phyloP scores from a whole-genome alignment of 2,797 vertebrate species.

The Nyctalus aviator region DNA sequence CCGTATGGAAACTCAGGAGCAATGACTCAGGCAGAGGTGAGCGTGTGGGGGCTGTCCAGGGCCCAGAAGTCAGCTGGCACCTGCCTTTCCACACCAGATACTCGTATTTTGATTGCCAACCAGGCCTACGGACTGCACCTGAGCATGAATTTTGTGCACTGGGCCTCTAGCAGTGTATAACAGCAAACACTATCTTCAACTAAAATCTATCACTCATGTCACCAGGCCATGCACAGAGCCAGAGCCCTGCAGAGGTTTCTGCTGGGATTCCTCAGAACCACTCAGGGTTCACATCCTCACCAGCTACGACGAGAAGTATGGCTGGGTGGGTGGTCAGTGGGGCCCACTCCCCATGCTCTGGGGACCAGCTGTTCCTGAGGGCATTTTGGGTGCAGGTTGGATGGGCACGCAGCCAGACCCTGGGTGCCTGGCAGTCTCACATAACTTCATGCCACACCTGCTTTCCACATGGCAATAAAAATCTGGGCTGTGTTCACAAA shows the following conservation, averaged over 20 bases:
- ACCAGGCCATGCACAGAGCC: background rate
- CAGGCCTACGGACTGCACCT: too few relatives aligned
- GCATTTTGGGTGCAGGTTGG: background rate
- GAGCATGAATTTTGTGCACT: too few relatives aligned
- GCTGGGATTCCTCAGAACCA: background rate
- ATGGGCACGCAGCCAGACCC: background rate
- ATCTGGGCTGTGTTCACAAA: background rate
- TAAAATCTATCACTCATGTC: background rate
- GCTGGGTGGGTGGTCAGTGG: too few relatives aligned
- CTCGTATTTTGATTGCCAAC: too few relatives aligned
- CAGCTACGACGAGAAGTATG: background rate
- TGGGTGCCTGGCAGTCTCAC: background rate
- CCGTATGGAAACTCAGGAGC: too few relatives aligned
- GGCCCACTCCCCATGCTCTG: background rate
- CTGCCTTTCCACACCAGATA: too few relatives aligned
- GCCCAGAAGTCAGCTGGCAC: too few relatives aligned
- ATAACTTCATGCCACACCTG: background rate
- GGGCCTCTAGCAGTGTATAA: background rate
- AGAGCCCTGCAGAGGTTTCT: background rate
- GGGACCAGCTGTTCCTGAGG: background rate
- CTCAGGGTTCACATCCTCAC: too few relatives aligned
- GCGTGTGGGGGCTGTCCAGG: too few relatives aligned
- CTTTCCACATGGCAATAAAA: background rate
- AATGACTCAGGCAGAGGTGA: too few relatives aligned
- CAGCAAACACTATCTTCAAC: accelerated